Percentiles rank a stretch among this genome's conserved stretches.
phyloP scores from a whole-genome alignment of 2,797 vertebrate genomes.

The Channallabes apus region DNA sequence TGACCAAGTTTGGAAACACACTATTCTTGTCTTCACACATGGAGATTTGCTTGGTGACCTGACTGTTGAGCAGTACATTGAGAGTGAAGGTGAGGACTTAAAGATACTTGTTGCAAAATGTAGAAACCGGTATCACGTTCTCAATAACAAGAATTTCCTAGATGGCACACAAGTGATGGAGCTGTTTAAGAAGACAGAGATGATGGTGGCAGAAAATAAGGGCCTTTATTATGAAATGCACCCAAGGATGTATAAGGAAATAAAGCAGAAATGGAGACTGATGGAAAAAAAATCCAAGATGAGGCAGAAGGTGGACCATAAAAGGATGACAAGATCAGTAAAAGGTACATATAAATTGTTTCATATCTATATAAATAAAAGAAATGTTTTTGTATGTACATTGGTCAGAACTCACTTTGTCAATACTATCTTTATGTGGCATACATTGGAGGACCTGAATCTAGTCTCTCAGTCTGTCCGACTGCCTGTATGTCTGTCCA shows the following conservation, averaged over 20 bases:
- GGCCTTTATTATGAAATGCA: constrained; percentile 47
- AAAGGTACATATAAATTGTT: constrained; percentile 20
- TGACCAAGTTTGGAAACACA: constrained; percentile 46
- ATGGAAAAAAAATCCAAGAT: constrained; percentile 44
- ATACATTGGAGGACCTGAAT: too few species aligned
- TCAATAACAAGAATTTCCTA: constrained; percentile 44
- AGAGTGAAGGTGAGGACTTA: constrained; percentile 47
- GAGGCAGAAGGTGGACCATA: constrained; percentile 35
- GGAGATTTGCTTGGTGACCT: constrained; percentile 49
- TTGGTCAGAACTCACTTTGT: too few species aligned
- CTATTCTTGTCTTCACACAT: constrained; percentile 53
- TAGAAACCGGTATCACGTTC: constrained; percentile 50
- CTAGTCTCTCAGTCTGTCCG: too few species aligned
- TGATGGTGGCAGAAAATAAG: constrained; percentile 43
- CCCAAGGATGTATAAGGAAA: constrained; percentile 36
- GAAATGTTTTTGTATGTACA: too few species aligned
- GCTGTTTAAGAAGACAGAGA: constrained; percentile 53
- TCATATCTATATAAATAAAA: background rate
- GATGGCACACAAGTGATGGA: constrained; percentile 41
- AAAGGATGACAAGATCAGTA: background rate
- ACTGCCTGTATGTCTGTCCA: too few species aligned
- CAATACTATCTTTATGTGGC: too few species aligned
- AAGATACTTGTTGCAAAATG: constrained; percentile 51
- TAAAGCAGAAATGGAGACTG: constrained; percentile 39
- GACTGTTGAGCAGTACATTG: constrained; percentile 50